These are phyloP conservation scores for Archivesica marissinica DNA, from an alignment of 1,140 invertebrate species.

Conservation along the genomic window DNA sequence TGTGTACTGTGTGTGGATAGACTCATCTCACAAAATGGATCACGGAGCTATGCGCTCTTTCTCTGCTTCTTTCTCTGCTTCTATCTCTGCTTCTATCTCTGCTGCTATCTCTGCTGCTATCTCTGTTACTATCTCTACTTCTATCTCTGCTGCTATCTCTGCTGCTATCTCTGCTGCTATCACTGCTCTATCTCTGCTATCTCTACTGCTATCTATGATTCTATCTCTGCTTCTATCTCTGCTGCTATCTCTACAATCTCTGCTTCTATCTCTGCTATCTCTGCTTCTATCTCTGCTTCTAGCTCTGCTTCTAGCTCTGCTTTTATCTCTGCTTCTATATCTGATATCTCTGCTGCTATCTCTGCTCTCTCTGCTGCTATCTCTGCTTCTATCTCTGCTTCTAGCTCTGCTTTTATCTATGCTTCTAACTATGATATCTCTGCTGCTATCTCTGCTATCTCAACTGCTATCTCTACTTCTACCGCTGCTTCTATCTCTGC, in stretches of 20 bases:
- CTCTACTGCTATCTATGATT: neutral
- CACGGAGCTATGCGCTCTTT: neutral
- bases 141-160: too few relatives aligned
- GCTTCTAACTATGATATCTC: neutral
- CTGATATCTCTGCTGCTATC: neutral
- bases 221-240: neutral
- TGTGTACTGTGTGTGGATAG: too few relatives aligned
- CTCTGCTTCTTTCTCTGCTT: neutral
- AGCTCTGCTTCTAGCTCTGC: neutral
- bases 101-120: too few relatives aligned
- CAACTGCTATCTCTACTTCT: constrained; percentile 3
- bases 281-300: neutral
- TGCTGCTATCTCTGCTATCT: constrained; percentile 14
- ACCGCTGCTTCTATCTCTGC: constrained; percentile 13
- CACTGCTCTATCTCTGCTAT: neutral
- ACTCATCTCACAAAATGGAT: neutral
- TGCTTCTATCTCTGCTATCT: neutral
- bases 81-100: too few relatives aligned
- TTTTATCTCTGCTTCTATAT: neutral
- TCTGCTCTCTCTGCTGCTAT: neutral
- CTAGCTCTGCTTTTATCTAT: neutral
- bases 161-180: too few relatives aligned
- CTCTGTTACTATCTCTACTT: too few relatives aligned
- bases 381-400: neutral
- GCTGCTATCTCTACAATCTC: neutral